Base-by-base conservation (phyloP, 2,888 invertebrate species). In the Leptogaster cylindrica region DNA sequence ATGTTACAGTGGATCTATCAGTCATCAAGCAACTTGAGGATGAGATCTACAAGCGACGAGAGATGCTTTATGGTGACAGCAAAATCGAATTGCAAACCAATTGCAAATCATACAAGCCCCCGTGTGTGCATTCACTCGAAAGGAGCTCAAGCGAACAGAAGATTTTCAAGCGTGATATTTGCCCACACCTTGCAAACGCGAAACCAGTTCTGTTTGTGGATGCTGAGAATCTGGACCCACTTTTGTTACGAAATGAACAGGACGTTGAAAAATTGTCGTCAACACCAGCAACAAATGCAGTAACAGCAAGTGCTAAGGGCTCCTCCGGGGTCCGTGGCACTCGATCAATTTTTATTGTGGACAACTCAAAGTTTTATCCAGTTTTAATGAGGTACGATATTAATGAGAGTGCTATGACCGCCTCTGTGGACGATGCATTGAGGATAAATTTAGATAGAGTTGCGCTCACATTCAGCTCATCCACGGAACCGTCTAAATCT, bases 311-410 rank as follows among this genome's bases (percentile, higher is more conserved):
- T 33, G 2, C n/a, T 5, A 10, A 20, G 2, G 3, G 3, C 8
- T 1, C 16, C 12, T 4, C 16, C 10, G 16, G 7, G 8, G 25
- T 20, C 4, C 39, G 20, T 10, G 14, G 27, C 12, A 64, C 41
- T 64, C 64, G 50, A 41, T 69, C 69, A 25, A 67, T 71, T 31
- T 63, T 69, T 23, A 69, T 71, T 61, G 65, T 71, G 27, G 70
- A 71, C 64, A 71, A 71, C 67, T 66, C 71, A n/a, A 46, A 68
- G 51, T 71, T 44, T 51, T 70, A 70, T 67, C 71, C 71, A 48
- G 58, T 71, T 31, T 61, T 70, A 65, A 70, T 69, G 68, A 58
- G 64, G 27, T 70, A 70, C 44, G 69, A 71, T 65, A 70, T 71
- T n/a, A 66, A 70, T 51, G 55, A 67, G 48, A 61, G 33, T 46